Conservation (phyloP, 2,113 vertebrate genomes). For the Chascanopsetta lugubris region DNA sequence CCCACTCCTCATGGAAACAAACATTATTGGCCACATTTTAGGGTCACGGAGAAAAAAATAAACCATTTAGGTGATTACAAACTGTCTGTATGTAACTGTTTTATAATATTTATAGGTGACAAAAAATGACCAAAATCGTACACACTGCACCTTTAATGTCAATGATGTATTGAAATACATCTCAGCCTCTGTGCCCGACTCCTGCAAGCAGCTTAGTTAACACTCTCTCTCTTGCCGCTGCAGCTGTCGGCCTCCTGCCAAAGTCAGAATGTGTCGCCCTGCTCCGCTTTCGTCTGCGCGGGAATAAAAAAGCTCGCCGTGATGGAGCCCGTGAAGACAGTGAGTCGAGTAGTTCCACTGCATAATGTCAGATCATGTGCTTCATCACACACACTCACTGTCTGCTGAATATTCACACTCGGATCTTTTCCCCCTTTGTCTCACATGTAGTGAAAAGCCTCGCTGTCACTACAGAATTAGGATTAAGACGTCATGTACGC, state of each 20-base stretch:
- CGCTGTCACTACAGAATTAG: slow-evolving; percentile 1
- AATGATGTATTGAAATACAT: too few species aligned
- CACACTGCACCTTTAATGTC: too few species aligned
- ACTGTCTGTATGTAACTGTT: too few species aligned
- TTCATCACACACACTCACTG: slow-evolving; percentile 28
- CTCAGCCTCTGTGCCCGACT: slow-evolving; percentile 25
- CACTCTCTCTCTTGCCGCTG: slow-evolving; percentile 9
- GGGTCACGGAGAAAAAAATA: too few species aligned
- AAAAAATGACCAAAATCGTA: too few species aligned
- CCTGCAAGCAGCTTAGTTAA: slow-evolving; percentile 22
- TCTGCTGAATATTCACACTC: slow-evolving; percentile 38
- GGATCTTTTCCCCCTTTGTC: slow-evolving; percentile 6
- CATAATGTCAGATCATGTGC: slow-evolving; percentile 14
- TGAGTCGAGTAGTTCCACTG: slow-evolving; percentile 15
- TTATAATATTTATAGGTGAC: too few species aligned
- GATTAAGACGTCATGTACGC: neutral
- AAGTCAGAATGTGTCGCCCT: slow-evolving; percentile 35
- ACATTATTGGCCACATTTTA: too few species aligned
- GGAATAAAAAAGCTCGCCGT: slow-evolving; percentile 34
- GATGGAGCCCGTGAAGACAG: slow-evolving; percentile 14
- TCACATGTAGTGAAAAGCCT: neutral
- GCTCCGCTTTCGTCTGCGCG: slow-evolving; percentile 33
- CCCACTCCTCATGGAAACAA: too few species aligned
- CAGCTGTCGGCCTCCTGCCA: slow-evolving; percentile 25
- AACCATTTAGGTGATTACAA: too few species aligned